Base-by-base conservation (phyloP, 2,797 vertebrate genomes). In the Amblyopsis hoosieri region DNA sequence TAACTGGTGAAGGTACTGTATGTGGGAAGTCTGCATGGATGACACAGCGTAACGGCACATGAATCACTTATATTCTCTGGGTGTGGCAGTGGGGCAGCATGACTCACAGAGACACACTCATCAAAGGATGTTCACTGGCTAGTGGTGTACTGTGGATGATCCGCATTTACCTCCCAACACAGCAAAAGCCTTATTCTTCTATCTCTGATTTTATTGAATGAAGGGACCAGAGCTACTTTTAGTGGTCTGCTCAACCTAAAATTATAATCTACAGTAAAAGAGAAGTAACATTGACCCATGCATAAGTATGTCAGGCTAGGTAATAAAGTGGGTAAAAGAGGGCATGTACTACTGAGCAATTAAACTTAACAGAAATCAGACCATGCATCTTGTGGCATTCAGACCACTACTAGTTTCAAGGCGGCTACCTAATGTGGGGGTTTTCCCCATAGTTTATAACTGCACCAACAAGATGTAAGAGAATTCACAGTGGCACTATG, bases 61-160 rank as follows among this genome's bases (percentile, higher is more conserved):
- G 48, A 83, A 85, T 84, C 75, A 85, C 80, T 86, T 61, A 86
- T 76, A 14, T 71, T 57, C 4, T 51, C 51, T 13, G 61, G 64
- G 55, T 60, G 65, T 15, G 66, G 57, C 62, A n/a, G 50, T n/a
- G 9, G 23, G 42, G 6, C 49, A 29, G 15, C 2, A 49, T 23
- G 19, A 12, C 47, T 45, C 11, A n/a, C 13, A 29, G 12, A 19
- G 31, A 10, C 19, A 11, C 42, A 50, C 7, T 42, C 33, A 45
- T 23, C 29, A 9, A 19, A 60, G 12, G 59, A 66, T 6, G 23
- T 31, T 60, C 57, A 54, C 17, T 23, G 51, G n/a, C 47, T 48
- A 51, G 9, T 51, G 15, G 4, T 14, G 13, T 10, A 47, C 8
- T 23, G 10, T 53, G 5, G 17, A 56, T 4, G 6, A 62, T 57